A percentile compares a stretch with the other conserved stretches of the same genome.
Conservation (phyloP, 1,140 invertebrate genomes). For the Heliconius congener region DNA sequence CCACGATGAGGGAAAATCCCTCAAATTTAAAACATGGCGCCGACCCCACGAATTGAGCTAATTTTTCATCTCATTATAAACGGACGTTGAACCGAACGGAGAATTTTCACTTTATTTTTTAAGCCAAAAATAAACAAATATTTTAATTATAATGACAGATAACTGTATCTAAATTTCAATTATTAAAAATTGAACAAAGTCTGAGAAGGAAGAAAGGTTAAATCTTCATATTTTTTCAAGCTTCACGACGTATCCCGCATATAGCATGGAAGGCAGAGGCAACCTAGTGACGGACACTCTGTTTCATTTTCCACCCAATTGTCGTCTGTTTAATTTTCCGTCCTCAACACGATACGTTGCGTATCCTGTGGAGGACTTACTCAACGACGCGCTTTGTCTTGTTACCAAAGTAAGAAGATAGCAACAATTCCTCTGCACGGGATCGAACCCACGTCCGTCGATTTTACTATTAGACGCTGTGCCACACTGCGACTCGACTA, state of each 20-base stretch:
- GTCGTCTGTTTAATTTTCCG: too few relatives aligned
- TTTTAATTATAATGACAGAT: slow-evolving; percentile 14
- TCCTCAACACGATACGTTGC: too few relatives aligned
- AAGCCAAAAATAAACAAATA: not conserved
- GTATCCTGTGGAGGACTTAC: too few relatives aligned
- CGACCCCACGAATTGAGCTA: slow-evolving; percentile 18
- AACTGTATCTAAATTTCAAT: not conserved
- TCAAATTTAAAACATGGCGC: slow-evolving; percentile 21
- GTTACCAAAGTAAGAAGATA: too few relatives aligned
- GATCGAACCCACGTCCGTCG: too few relatives aligned
- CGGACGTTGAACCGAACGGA: slow-evolving; percentile 5
- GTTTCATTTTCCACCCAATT: not conserved
- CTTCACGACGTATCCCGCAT: not conserved
- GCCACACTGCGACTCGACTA: not conserved
- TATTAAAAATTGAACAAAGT: not conserved
- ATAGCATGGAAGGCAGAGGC: not conserved
- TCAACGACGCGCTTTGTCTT: too few relatives aligned
- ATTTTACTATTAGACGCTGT: not conserved
- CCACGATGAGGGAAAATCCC: slow-evolving; percentile 7
- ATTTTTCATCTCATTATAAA: slow-evolving; percentile 27
- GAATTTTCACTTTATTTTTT: slow-evolving; percentile 6
- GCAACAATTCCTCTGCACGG: too few relatives aligned
- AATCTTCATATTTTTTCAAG: not conserved
- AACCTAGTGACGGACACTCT: not conserved
- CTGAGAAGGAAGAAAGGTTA: not conserved